Evolutionary conservation across 2,113 vertebrate genomes (phyloP).

Genomic region (Cyanistes caeruleus): DNA sequence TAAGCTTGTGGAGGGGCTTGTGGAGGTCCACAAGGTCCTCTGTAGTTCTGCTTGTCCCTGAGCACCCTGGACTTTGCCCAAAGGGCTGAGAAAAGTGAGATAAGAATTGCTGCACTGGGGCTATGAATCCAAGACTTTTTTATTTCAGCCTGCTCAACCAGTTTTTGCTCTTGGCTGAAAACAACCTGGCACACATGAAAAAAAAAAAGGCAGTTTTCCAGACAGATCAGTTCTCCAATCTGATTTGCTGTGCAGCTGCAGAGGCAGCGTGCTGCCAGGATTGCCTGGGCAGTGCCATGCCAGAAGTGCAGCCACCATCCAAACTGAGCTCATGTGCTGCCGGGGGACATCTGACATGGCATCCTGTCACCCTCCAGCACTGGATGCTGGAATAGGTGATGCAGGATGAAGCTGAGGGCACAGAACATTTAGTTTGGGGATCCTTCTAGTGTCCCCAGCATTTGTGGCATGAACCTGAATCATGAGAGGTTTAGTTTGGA

Average conservation of each 20-base stretch:
- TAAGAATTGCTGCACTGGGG: slow-evolving; percentile 65
- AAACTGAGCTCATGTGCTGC: background rate
- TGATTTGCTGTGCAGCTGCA: slow-evolving; percentile 13
- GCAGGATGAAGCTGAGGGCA: background rate
- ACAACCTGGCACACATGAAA: background rate
- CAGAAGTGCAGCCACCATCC: background rate
- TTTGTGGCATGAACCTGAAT: background rate
- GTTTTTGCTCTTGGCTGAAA: slow-evolving; percentile 58
- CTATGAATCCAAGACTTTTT: slow-evolving; percentile 63
- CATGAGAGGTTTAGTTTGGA: background rate
- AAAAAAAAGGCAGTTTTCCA: background rate
- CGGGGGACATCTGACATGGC: background rate
- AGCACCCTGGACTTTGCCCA: slow-evolving; percentile 46
- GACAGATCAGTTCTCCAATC: slow-evolving; percentile 39
- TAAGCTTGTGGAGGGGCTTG: background rate
- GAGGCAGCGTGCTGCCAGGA: background rate
- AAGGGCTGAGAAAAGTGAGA: slow-evolving; percentile 60
- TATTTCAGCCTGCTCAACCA: slow-evolving; percentile 63
- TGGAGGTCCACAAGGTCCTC: background rate
- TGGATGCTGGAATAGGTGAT: background rate
- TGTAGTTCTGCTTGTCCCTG: background rate
- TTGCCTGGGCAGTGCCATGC: background rate
- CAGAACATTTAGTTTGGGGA: background rate
- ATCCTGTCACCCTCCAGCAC: background rate
- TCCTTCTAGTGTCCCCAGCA: background rate